A percentile compares a stretch with the other conserved stretches of the same genome.
Evolutionary conservation across 1,140 invertebrate genomes (phyloP).

Genomic region (Grapholita molesta): DNA sequence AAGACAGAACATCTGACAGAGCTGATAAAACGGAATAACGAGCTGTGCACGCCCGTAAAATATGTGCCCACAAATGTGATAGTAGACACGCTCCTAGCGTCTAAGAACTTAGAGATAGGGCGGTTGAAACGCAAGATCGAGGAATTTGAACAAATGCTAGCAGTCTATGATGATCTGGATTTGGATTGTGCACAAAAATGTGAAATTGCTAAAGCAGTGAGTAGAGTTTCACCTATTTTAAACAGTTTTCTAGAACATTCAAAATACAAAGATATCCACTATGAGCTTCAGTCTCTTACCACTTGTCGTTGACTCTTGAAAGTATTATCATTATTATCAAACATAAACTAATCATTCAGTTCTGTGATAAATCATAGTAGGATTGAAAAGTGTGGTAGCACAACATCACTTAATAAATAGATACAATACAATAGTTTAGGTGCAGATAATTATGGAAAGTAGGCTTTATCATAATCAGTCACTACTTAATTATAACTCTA

Average conservation of each 20-base stretch:
- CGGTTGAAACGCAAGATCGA: slow-evolving; percentile 67
- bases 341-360: too few species aligned
- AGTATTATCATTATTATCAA: too few species aligned
- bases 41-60: slow-evolving; percentile 49
- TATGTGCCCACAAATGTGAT: slow-evolving; percentile 73
- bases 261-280: neutral
- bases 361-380: too few species aligned
- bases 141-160: slow-evolving; percentile 63
- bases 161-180: slow-evolving; percentile 63
- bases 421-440: too few species aligned
- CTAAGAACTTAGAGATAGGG: slow-evolving; percentile 71
- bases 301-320: too few species aligned
- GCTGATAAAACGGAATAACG: slow-evolving; percentile 67
- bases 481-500: too few species aligned
- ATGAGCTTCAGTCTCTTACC: too few species aligned
- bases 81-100: slow-evolving; percentile 67
- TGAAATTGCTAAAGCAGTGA: slow-evolving; percentile 63
- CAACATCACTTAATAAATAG: too few species aligned
- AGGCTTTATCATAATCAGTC: too few species aligned
- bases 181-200: slow-evolving; percentile 63
- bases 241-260: neutral
- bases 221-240: slow-evolving; percentile 20
- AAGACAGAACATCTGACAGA: slow-evolving; percentile 69
- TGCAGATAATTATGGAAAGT: too few species aligned
- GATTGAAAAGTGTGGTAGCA: too few species aligned